Percentiles rank a stretch among this genome's conserved stretches.
phyloP scores from a whole-genome alignment of 35 echinoderm and acorn worm genomes.

The Strongylocentrotus purpuratus region DNA sequence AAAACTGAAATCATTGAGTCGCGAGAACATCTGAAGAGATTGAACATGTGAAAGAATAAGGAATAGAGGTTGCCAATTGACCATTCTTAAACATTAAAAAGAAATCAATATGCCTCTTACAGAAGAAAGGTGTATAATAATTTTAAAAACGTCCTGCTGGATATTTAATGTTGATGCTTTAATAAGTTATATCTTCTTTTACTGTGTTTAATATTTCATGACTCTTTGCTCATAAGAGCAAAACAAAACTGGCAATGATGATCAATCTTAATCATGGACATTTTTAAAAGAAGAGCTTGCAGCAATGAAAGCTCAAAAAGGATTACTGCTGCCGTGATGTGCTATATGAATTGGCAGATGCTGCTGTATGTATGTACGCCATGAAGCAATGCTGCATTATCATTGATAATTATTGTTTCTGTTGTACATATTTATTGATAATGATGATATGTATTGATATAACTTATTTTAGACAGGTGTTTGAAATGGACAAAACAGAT shows the following conservation, averaged over 20 bases:
- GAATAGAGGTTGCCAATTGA: no score
- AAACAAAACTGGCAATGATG: neutral
- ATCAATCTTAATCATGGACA: neutral
- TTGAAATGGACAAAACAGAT: neutral
- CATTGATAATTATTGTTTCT: neutral
- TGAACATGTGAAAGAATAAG: no score
- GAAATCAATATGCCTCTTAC: no score
- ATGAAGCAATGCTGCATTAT: neutral
- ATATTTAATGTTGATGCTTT: no score
- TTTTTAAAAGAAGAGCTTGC: neutral
- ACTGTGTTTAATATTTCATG: neutral
- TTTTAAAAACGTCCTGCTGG: no score
- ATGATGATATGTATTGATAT: neutral
- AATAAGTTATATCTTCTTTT: no score
- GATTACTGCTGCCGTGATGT: neutral
- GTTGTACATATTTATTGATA: constrained; percentile 19
- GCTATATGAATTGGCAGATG: neutral
- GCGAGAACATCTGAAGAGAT: no score
- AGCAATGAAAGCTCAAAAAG: neutral
- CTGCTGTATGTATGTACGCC: neutral
- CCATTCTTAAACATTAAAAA: no score
- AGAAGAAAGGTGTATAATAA: no score
- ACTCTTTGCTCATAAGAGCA: neutral
- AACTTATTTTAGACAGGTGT: neutral
- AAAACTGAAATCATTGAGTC: no score